Percentiles rank a stretch among this genome's conserved stretches.
Evolutionary conservation across 2,797 vertebrate species (phyloP).

Genomic region (Tachyglossus aculeatus): DNA sequence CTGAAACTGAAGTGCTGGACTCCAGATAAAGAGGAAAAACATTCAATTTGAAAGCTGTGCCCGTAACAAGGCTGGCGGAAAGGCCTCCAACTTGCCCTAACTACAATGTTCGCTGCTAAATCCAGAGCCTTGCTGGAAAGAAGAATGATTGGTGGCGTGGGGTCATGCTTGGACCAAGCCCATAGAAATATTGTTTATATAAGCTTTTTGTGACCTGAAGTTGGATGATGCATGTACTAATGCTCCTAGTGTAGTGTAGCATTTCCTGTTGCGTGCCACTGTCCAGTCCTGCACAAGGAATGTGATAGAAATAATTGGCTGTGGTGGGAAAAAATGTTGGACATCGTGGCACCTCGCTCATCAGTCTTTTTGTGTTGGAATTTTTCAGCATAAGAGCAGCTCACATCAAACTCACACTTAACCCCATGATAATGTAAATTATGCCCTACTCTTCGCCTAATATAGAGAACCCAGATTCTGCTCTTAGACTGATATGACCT

Average conservation of each 20-base stretch:
- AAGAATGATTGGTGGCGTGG: neutral
- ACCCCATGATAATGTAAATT: slow-evolving; percentile 19
- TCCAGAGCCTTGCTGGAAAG: neutral
- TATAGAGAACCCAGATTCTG: no score
- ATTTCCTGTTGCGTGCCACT: slow-evolving; percentile 27
- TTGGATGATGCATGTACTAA: no score
- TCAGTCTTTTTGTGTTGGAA: slow-evolving; percentile 31
- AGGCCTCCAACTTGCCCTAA: neutral
- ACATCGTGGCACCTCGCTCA: neutral
- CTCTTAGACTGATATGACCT: no score
- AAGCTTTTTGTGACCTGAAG: neutral
- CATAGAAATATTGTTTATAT: neutral
- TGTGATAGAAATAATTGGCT: neutral
- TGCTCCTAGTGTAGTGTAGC: rapidly evolving
- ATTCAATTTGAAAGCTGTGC: neutral
- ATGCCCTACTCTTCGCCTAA: neutral
- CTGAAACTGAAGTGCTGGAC: neutral
- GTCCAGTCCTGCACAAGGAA: neutral
- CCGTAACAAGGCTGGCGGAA: neutral
- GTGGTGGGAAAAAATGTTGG: neutral
- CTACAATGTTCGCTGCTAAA: neutral
- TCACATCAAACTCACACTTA: neutral
- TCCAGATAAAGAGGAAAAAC: neutral
- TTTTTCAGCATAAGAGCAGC: slow-evolving; percentile 11
- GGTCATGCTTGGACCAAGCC: slow-evolving; percentile 17